Base-by-base conservation (phyloP, 2,797 vertebrate genomes). In the Poeciliopsis turneri region DNA sequence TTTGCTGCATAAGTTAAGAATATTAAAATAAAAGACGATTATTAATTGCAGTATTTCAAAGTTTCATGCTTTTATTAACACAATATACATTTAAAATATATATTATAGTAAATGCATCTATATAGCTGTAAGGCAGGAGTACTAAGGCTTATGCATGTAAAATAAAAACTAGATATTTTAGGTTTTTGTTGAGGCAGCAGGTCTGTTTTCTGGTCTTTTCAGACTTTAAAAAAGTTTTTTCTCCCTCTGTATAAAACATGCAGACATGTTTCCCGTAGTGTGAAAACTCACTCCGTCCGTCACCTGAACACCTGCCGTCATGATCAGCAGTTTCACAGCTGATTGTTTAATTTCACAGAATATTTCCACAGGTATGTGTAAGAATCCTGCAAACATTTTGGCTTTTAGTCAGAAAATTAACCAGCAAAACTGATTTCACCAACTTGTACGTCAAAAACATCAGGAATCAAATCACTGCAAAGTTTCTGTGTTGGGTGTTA, bases 181-280 rank as follows among this genome's bases (percentile, higher is more conserved):
- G 13, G 39, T 64, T 15, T 75, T 41, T 49, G 47, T 61, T 1
- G 18, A 36, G 53, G n/a, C 43, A 59, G 39, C 45, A 59, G n/a
- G 73, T 71, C 77, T 28, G n/a, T 49, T 25, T 11, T 13, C 43
- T 72, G 77, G 30, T 55, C 46, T 84, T 75, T 78, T 39, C 43
- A 51, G 43, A 82, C 18, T 53, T 46, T 61, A 86, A 41, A 86
- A 82, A 82, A 85, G 36, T 5, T 11, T 57, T 18, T 7, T 7
- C 33, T 10, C 2, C 4, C 11, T 49, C 25, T 87, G 74, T 71
- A 84, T 91, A 76, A 92, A 92, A 92, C 91, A 93, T 92, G 55
- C 83, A 90, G 55, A 51, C 87, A 92, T 94, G 82, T 93, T 92
- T 94, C 80, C 88, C 91, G 94, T 92, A 89, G 92, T 92, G 91